Evolutionary conservation across 2,113 vertebrate genomes (phyloP), one percentile per base, ranked within the genome.

Genomic region (Gopherus flavomarginatus): DNA sequence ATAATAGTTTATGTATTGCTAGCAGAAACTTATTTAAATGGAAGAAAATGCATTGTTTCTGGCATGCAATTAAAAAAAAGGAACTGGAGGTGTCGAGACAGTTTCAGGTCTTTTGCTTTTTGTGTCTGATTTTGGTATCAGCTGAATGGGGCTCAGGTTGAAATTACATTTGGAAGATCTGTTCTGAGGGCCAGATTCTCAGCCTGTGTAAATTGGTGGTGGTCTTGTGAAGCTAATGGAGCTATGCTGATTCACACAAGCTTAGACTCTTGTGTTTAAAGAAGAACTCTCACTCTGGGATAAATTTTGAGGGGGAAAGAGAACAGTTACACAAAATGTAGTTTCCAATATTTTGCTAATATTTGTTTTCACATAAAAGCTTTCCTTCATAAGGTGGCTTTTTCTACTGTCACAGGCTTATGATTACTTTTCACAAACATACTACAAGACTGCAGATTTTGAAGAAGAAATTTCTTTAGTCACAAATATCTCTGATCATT

Each of bases 121-220:
- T 38, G 83, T 93, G 94, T 93, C 54, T 94, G 75, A 88, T 81
- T 93, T 97, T 38, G 49, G 6, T 83, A 52, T 94, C 49, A 85
- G 35, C 49, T 94, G 47, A 44, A 79, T 75, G 79, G 92, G 93
- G 49, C 11, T 13, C 31, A 89, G 14, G 26, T 13, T 77, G 26
- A 86, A 56, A 77, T 77, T 77, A 10, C 57, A 17, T 49, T 72
- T 22, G 65, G n/a, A 78, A 57, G 86, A 50, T 93, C n/a, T 87
- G 82, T 96, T 93, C 87, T 90, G 65, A 82, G 53, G 54, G 31
- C 59, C 53, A 3, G 62, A 16, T 8, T 13, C 27, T 96, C 10
- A 81, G 31, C 24, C 52, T 11, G 38, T 1, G 0, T 81, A 79
- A 42, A 12, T 91, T 93, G 38, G 77, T 26, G 13, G 92, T 47